A percentile compares a stretch with the other conserved stretches of the same genome.
phyloP scores from a whole-genome alignment of 2,888 invertebrate species.

The Polylopha cassiicola region DNA sequence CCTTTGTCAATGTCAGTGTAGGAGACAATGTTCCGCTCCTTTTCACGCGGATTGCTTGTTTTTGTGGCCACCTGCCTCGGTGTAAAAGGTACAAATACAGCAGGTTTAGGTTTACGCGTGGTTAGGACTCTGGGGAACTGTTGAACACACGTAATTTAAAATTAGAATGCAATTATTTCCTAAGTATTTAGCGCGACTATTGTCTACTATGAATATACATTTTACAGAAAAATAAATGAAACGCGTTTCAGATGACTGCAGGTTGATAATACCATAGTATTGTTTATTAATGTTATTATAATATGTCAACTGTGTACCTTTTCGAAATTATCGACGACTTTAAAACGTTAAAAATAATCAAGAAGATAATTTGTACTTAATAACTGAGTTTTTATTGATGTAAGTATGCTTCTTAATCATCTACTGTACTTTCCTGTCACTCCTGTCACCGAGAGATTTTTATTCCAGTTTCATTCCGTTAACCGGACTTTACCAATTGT shows the following conservation, averaged over 20 bases:
- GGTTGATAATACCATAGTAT: too few relatives aligned
- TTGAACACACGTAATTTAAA: too few relatives aligned
- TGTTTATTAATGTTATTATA: too few relatives aligned
- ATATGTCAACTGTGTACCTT: too few relatives aligned
- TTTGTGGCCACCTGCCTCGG: conserved; percentile 36
- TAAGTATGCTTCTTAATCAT: neutral
- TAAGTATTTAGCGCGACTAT: too few relatives aligned
- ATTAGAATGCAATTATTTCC: too few relatives aligned
- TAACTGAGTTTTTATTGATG: neutral
- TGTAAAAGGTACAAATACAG: conserved; percentile 26
- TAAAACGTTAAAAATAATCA: too few relatives aligned
- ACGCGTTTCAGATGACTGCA: too few relatives aligned
- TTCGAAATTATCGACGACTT: too few relatives aligned
- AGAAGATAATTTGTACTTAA: too few relatives aligned
- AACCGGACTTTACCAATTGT: conserved; percentile 13
- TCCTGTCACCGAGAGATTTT: conserved; percentile 29
- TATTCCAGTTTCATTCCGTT: conserved; percentile 33
- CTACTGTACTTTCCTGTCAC: conserved; percentile 1
- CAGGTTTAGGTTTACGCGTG: conserved; percentile 4
- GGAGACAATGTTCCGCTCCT: conserved; percentile 32
- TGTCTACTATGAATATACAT: too few relatives aligned
- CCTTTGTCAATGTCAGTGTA: conserved; percentile 41
- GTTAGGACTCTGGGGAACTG: conserved; percentile 2
- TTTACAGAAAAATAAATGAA: too few relatives aligned
- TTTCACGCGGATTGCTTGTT: conserved; percentile 32